phyloP scores from a whole-genome alignment of 1,140 invertebrate genomes.

The Drosophila busckii region DNA sequence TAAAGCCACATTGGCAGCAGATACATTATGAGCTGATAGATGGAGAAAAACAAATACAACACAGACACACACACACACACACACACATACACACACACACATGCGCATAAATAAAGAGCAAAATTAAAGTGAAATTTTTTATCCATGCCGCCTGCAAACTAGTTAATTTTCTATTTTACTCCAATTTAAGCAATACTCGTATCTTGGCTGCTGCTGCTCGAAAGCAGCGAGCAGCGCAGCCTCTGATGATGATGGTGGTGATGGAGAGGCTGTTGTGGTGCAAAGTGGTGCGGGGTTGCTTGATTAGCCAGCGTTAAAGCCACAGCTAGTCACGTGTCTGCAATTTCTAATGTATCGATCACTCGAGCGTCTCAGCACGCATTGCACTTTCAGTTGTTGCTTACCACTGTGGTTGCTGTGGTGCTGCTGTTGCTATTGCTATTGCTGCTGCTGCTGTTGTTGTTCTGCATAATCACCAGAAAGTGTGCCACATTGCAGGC shows the following conservation, averaged over 20 bases:
- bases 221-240: conserved; percentile 22
- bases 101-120: conserved; percentile 77
- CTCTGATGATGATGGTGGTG: conserved; percentile 16
- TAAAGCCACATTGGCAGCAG: conserved; percentile 18
- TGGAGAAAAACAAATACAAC: conserved; percentile 72
- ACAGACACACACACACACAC: too few species aligned
- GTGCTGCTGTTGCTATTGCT: neutral
- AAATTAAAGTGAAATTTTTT: conserved; percentile 78
- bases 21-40: conserved; percentile 45
- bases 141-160: conserved; percentile 56
- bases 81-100: too few species aligned
- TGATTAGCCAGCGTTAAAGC: conserved; percentile 18
- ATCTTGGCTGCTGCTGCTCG: conserved; percentile 55
- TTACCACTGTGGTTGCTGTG: conserved; percentile 1
- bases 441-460: neutral
- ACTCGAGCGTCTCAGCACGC: conserved; percentile 17
- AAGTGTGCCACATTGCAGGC: conserved; percentile 45
- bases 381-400: conserved; percentile 44
- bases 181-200: conserved; percentile 61
- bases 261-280: conserved; percentile 15
- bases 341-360: conserved; percentile 56
- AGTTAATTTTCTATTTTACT: conserved; percentile 79
- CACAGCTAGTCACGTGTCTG: conserved; percentile 45
- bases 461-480: conserved; percentile 9
- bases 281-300: neutral